Base-by-base conservation (phyloP, 2,888 invertebrate genomes). In the Cheilosia urbana region DNA sequence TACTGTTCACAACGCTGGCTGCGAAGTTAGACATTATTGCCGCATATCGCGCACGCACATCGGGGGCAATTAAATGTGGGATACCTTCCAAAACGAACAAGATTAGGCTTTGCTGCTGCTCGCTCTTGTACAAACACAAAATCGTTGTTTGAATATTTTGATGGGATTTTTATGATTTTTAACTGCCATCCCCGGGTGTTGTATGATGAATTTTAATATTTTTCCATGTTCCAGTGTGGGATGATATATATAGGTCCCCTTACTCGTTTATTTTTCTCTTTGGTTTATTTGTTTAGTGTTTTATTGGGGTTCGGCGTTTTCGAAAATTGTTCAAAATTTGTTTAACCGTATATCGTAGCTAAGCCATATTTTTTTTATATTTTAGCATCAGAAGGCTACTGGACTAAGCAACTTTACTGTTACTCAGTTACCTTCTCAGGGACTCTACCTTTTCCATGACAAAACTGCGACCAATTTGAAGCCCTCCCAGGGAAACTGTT, bases 111-210 rank as follows among this genome's bases (percentile, higher is more conserved):
- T 42, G 47, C 30, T 58, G 63, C 57, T 42, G 47, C 30, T 58
- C 69, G 40, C 30, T 57, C 69, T 73, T 69, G 27, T 65, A 75
- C 53, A 84, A 69, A 75, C 69, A 84, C 42, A 40, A 30, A 45
- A 69, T 58, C 57, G n/a, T 24, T 57, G 68, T 69, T 51, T 76
- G 81, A 82, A 76, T 76, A 82, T 57, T 76, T 76, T 84, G 69
- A 84, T 84, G 71, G 71, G 84, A 84, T 75, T 84, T 80, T 84
- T 84, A 84, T 84, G 84, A 84, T 84, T 76, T 79, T 84, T 80
- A 80, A 84, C 71, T 53, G 63, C 65, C 75, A 49, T 66, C 49
- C 49, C 34, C 40, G 65, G 58, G 65, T 63, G 83, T 9, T 19
- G 9, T 83, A 65, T 76, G 84, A 76, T 80, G 84, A 84, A 84